Percentiles rank a stretch among this genome's conserved stretches.
These are phyloP conservation scores for Pyrrhia umbra DNA, from an alignment of 2,888 invertebrate genomes.

Conservation along the genomic window DNA sequence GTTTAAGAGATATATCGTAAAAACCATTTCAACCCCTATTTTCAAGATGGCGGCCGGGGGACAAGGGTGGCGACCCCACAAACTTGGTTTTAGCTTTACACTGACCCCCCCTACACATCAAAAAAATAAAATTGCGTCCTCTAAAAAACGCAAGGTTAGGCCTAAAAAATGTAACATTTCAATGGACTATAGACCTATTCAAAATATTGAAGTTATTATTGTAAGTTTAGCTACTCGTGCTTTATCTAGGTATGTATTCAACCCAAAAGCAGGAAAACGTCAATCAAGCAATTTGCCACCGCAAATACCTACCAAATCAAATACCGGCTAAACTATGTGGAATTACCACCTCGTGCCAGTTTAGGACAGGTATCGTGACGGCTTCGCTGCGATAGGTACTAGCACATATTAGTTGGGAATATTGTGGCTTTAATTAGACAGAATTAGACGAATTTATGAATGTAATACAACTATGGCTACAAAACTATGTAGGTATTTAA, in stretches of 20 bases:
- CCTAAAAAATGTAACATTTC: no score
- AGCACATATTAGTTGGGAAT: conserved; percentile 19
- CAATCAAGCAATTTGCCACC: conserved; percentile 38
- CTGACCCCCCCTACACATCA: no score
- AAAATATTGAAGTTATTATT: no score
- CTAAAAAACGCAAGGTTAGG: no score
- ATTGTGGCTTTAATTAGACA: conserved; percentile 43
- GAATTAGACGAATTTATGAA: conserved; percentile 13
- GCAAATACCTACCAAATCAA: conserved; percentile 60
- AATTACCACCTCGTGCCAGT: conserved; percentile 36
- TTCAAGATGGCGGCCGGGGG: no score
- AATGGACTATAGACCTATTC: no score
- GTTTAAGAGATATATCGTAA: no score
- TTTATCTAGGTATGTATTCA: conserved; percentile 4
- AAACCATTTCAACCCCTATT: no score
- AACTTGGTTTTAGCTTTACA: no score
- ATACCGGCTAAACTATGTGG: conserved; percentile 51
- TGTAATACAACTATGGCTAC: no score
- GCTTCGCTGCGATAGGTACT: conserved; percentile 11
- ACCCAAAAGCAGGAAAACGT: conserved; percentile 13
- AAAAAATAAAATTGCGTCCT: no score
- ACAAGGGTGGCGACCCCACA: no score
- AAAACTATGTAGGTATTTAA: background rate
- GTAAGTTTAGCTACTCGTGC: background rate
- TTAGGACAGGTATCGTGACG: conserved; percentile 26